Conservation (phyloP, 2,113 vertebrate species). For the Tenebrosternarchus preto region DNA sequence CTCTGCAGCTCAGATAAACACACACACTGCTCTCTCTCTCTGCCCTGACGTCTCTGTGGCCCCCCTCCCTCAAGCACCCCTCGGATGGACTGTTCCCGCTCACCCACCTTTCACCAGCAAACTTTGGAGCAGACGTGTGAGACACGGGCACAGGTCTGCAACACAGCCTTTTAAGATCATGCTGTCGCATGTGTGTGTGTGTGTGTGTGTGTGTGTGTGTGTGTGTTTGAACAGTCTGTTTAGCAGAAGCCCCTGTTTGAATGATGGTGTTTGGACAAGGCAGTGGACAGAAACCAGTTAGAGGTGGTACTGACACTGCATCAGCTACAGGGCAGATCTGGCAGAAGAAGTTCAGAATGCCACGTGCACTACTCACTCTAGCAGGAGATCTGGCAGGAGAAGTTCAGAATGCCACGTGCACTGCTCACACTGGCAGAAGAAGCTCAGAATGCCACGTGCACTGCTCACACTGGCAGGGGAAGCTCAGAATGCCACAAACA, state of each 20-base stretch:
- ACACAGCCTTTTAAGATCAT: conserved; percentile 31
- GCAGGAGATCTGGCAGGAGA: conserved; percentile 28
- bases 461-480: conserved; percentile 7
- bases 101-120: neutral
- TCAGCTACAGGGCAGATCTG: conserved; percentile 33
- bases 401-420: neutral
- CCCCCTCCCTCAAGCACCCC: no score
- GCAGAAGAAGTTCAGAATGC: neutral
- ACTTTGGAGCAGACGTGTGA: neutral
- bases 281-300: conserved; percentile 22
- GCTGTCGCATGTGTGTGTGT: neutral
- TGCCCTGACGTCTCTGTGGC: neutral
- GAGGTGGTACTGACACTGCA: conserved; percentile 43
- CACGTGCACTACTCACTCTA: neutral
- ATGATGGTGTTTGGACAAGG: conserved; percentile 47
- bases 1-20: no score
- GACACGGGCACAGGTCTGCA: neutral
- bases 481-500: neutral
- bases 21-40: no score
- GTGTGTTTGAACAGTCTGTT: conserved; percentile 31
- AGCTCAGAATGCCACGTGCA: neutral
- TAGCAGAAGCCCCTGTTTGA: conserved; percentile 11
- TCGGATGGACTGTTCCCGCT: neutral
- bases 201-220: neutral
- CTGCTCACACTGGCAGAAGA: conserved; percentile 7